phyloP scores from a whole-genome alignment of 2,113 vertebrate genomes.

The Psittacula cyanocephala region DNA sequence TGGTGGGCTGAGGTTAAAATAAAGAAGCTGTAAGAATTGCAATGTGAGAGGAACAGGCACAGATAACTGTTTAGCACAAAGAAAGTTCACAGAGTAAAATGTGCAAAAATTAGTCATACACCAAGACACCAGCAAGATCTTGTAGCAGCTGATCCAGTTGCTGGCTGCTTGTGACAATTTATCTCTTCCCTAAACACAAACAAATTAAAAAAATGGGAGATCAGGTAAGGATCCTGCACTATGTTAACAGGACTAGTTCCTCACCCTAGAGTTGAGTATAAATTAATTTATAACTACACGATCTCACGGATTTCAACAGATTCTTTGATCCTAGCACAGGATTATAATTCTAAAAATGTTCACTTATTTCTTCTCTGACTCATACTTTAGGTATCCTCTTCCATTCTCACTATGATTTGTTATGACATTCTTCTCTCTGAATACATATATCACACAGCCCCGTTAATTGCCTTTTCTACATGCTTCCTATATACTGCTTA shows the following conservation, averaged over 20 bases:
- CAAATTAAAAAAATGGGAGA: neutral
- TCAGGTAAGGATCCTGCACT: neutral
- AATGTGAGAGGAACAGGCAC: neutral
- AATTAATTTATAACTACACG: neutral
- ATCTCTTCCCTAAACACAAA: neutral
- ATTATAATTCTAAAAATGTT: neutral
- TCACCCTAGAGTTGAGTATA: neutral
- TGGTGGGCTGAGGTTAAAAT: neutral
- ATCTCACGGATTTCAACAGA: neutral
- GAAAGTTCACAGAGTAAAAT: neutral
- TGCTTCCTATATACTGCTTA: neutral
- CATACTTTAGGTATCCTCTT: neutral
- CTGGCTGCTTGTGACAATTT: neutral
- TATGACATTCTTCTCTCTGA: neutral
- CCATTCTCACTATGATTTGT: neutral
- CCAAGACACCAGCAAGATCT: neutral
- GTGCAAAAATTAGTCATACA: neutral
- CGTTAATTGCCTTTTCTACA: neutral
- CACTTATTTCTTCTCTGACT: neutral
- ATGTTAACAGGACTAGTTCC: neutral
- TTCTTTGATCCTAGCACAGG: neutral
- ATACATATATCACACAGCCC: neutral
- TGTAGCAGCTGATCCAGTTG: neutral
- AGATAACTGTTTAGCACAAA: neutral
- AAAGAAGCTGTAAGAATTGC: neutral